Conservation (phyloP, 2,113 vertebrate genomes). For the Nothocercus nigrocapillus region DNA sequence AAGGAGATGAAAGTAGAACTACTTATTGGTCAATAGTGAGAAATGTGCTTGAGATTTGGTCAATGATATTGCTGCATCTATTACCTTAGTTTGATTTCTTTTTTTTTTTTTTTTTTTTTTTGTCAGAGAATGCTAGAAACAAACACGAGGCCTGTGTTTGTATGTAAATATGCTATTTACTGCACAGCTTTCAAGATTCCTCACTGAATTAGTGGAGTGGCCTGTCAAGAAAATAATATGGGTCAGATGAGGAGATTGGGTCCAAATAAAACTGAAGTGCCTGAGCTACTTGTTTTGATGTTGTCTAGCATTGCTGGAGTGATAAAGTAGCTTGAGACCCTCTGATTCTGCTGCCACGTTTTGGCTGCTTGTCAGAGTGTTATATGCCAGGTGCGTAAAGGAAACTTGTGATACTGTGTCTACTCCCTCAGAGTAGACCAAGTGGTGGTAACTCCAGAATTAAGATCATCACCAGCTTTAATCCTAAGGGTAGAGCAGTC, state of each 20-base stretch:
- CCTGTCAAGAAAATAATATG: slow-evolving; percentile 49
- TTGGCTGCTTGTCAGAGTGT: background rate
- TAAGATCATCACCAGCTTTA: background rate
- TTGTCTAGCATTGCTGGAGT: background rate
- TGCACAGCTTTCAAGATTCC: slow-evolving; percentile 27
- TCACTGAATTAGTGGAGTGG: background rate
- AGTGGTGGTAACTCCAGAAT: background rate
- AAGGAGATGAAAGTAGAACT: background rate
- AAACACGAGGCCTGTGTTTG: background rate
- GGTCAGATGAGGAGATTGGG: slow-evolving; percentile 35
- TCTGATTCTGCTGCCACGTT: rapidly evolving
- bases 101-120: slow-evolving; percentile 17
- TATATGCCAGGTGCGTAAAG: background rate
- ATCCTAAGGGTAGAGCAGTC: background rate
- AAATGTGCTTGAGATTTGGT: background rate
- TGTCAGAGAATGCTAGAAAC: background rate
- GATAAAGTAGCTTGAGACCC: background rate
- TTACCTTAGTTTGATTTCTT: slow-evolving; percentile 46
- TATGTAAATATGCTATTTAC: background rate
- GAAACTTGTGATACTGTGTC: background rate
- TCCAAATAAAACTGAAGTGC: background rate
- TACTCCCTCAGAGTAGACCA: background rate
- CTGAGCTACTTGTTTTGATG: slow-evolving; percentile 13
- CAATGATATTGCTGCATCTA: slow-evolving; percentile 45
- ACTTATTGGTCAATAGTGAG: background rate